Evolutionary conservation across 1,140 invertebrate genomes (phyloP).

Genomic region (Brachionus asplanchnoidis): DNA sequence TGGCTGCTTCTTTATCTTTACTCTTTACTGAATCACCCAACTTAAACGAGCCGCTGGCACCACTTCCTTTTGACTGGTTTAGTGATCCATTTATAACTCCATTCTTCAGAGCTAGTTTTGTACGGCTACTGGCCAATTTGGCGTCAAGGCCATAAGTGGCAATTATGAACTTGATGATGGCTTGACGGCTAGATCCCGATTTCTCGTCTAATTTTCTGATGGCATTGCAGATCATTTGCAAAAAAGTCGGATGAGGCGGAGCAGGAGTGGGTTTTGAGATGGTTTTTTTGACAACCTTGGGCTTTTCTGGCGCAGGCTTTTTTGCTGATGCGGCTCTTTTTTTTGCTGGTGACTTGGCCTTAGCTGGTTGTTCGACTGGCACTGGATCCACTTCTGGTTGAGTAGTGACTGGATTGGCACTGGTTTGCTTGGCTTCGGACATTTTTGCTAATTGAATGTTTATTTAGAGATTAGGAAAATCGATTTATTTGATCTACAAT

Average conservation of each 20-base stretch:
- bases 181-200: constrained; percentile 39
- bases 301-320: background rate
- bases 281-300: background rate
- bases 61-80: constrained; percentile 42
- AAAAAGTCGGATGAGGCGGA: constrained; percentile 41
- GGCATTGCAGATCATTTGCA: constrained; percentile 41
- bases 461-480: background rate
- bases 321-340: background rate
- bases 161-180: constrained; percentile 43
- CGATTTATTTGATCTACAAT: background rate
- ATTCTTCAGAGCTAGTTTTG: constrained; percentile 16
- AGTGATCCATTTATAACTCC: constrained; percentile 38
- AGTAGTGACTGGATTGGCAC: background rate
- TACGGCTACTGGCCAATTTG: background rate
- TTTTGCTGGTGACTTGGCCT: background rate
- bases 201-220: constrained; percentile 42
- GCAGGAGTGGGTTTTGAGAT: background rate
- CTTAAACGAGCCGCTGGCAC: constrained; percentile 42
- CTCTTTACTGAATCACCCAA: background rate
- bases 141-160: constrained; percentile 41
- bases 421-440: background rate
- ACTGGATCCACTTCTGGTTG: background rate
- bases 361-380: background rate
- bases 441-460: background rate
- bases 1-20: background rate